These are phyloP conservation scores for Astreopora myriophthalma DNA, from an alignment of 64 coral and sea anemone genomes.

Conservation along the genomic window DNA sequence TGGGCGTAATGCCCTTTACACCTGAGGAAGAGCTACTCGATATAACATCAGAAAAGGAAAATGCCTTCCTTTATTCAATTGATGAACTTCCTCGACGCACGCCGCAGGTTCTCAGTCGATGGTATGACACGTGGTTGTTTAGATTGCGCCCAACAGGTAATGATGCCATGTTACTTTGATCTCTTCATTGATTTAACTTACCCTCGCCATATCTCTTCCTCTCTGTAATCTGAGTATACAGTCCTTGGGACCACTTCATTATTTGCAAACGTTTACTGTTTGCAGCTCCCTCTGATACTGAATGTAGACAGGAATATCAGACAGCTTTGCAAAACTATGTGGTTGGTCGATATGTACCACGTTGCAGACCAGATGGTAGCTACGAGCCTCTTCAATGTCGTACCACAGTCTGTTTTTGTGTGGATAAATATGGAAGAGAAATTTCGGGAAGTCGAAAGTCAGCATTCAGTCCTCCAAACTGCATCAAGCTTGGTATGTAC, in stretches of 20 bases:
- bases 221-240: not conserved
- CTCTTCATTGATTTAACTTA: not conserved
- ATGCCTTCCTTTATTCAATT: not conserved
- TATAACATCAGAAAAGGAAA: not conserved
- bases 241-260: not conserved
- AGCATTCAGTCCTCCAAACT: slow-evolving; percentile 66
- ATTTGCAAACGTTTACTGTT: not conserved
- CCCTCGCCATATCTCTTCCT: not conserved
- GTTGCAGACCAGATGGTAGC: slow-evolving; percentile 75
- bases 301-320: slow-evolving; percentile 68
- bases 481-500: slow-evolving; percentile 45
- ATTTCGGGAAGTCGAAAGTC: slow-evolving; percentile 74
- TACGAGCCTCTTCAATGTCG: slow-evolving; percentile 88
- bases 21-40: slow-evolving; percentile 2
- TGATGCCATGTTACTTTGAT: not conserved
- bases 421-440: slow-evolving; percentile 79
- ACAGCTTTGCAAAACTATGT: slow-evolving; percentile 76
- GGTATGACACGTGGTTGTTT: slow-evolving; percentile 15
- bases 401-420: slow-evolving; percentile 86
- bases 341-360: slow-evolving; percentile 82
- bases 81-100: slow-evolving; percentile 21
- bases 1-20: slow-evolving; percentile 14
- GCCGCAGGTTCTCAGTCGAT: slow-evolving; percentile 1
- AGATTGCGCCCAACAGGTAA: slow-evolving; percentile 5
- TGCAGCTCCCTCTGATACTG: slow-evolving; percentile 40